Evolutionary conservation across 2,888 invertebrate genomes (phyloP).

Genomic region (Dryadula phaetusa): DNA sequence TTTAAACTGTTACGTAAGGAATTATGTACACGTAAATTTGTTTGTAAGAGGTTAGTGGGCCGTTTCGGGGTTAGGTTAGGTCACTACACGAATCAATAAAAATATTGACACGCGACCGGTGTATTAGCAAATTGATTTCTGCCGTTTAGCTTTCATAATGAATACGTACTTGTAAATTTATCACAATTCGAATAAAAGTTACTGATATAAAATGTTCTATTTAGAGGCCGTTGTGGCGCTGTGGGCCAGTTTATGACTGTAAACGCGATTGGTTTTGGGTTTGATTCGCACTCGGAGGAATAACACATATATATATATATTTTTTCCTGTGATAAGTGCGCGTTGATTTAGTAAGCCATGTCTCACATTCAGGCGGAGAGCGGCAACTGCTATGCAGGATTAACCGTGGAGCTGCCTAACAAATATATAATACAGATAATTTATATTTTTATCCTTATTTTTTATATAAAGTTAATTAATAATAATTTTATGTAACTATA

Average conservation of each 20-base stretch:
- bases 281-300: background rate
- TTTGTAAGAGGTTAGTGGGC: slow-evolving; percentile 36
- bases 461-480: too few relatives aligned
- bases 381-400: too few relatives aligned
- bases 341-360: too few relatives aligned
- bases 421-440: too few relatives aligned
- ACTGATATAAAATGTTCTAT: background rate
- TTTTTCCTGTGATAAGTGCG: too few relatives aligned
- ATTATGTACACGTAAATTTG: slow-evolving; percentile 18
- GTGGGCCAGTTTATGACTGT: background rate
- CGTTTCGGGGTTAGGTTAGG: slow-evolving; percentile 32
- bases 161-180: background rate
- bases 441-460: too few relatives aligned
- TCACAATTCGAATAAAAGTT: background rate
- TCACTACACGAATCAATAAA: slow-evolving; percentile 39
- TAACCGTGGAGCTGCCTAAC: too few relatives aligned
- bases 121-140: slow-evolving; percentile 20
- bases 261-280: too few relatives aligned
- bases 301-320: background rate
- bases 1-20: slow-evolving; percentile 25
- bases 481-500: background rate
- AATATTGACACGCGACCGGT: slow-evolving; percentile 35
- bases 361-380: too few relatives aligned
- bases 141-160: slow-evolving; percentile 1
- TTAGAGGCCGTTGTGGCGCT: background rate